These are phyloP conservation scores for Hirtodrosophila trivittata DNA, from an alignment of 2,888 invertebrate genomes.

Conservation along the genomic window DNA sequence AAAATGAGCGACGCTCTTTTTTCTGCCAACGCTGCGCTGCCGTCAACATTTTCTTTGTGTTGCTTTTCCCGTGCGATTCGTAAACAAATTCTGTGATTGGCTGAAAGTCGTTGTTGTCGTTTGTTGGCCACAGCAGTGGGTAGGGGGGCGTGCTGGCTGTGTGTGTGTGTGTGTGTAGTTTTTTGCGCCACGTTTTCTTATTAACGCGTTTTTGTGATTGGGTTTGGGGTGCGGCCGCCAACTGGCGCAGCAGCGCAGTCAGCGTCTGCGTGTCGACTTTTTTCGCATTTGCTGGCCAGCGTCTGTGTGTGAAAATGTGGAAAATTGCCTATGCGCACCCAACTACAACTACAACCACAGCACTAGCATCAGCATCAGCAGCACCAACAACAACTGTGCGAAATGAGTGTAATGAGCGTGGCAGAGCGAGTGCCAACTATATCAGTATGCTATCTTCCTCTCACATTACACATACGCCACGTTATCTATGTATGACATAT, in stretches of 20 bases:
- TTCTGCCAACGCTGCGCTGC: slow-evolving; percentile 45
- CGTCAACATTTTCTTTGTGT: slow-evolving; percentile 73
- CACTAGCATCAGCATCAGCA: slow-evolving; percentile 15
- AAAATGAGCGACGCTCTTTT: slow-evolving; percentile 65
- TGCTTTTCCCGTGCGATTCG: slow-evolving; percentile 80
- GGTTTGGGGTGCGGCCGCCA: slow-evolving; percentile 71
- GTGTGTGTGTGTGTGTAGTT: slow-evolving; percentile 61
- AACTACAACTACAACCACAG: slow-evolving; percentile 39
- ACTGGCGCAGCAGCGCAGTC: slow-evolving; percentile 59
- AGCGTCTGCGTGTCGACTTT: slow-evolving; percentile 67
- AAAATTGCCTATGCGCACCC: slow-evolving; percentile 81
- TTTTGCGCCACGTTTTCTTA: slow-evolving; percentile 79
- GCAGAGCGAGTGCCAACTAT: slow-evolving; percentile 58
- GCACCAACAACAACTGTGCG: slow-evolving; percentile 54
- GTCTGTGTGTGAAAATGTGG: slow-evolving; percentile 68
- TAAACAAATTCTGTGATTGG: slow-evolving; percentile 83
- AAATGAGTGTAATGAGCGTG: slow-evolving; percentile 80
- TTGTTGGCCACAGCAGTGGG: slow-evolving; percentile 11
- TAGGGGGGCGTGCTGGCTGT: slow-evolving; percentile 7
- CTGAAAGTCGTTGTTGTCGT: slow-evolving; percentile 41
- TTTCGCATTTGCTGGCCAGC: slow-evolving; percentile 55
- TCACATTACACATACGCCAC: slow-evolving; percentile 77
- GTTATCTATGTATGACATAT: slow-evolving; percentile 75
- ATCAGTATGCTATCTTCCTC: slow-evolving; percentile 42
- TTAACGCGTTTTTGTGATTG: slow-evolving; percentile 81